phyloP scores from a whole-genome alignment of 2,888 invertebrate species.

The Alloplasta piceator region DNA sequence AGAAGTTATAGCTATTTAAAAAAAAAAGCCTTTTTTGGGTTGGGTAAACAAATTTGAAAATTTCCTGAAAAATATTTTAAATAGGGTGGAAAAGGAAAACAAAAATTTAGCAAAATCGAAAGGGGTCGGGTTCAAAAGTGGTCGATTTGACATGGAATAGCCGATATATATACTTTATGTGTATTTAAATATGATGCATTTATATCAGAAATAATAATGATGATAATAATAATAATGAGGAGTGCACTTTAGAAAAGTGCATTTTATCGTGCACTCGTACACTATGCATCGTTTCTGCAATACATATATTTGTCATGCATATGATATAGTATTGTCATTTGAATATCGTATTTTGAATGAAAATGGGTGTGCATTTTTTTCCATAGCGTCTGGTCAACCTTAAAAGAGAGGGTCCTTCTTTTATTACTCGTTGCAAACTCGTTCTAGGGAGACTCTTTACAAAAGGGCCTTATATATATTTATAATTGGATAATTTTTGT shows the following conservation, averaged over 20 bases:
- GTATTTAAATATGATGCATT: not conserved
- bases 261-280: constrained; percentile 36
- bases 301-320: constrained; percentile 18
- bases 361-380: constrained; percentile 40
- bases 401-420: constrained; percentile 39
- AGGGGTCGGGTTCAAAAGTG: too few species aligned
- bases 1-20: too few species aligned
- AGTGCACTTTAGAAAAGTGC: constrained; percentile 57
- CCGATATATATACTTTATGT: constrained; percentile 9
- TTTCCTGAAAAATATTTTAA: too few species aligned
- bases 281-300: not conserved
- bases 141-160: too few species aligned
- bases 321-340: constrained; percentile 52
- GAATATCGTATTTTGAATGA: constrained; percentile 47
- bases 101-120: too few species aligned
- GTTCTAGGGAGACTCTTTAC: too few species aligned
- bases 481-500: too few species aligned
- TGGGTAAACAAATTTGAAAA: too few species aligned
- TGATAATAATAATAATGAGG: constrained; percentile 19
- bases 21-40: too few species aligned
- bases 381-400: constrained; percentile 44
- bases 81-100: too few species aligned
- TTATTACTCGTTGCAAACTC: not conserved
- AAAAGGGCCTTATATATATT: too few species aligned
- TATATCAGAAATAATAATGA: constrained; percentile 37